Conservation (phyloP, 2,113 vertebrate species). For the Marcusenius ussheri region DNA sequence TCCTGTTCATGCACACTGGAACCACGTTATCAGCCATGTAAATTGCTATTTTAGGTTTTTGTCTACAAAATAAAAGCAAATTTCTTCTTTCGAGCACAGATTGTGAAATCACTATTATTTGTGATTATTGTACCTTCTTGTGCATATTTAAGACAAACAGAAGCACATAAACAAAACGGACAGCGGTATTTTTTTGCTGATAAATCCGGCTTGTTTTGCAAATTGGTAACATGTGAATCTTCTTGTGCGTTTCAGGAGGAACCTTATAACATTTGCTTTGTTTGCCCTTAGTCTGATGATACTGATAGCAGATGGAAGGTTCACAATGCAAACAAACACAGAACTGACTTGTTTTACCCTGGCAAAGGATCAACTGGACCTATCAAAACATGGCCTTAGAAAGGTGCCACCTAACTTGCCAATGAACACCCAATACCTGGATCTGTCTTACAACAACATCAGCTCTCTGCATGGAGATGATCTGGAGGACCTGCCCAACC, state of each 20-base stretch:
- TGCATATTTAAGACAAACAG: background rate
- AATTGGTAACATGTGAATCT: background rate
- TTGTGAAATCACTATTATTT: background rate
- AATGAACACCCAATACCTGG: constrained; percentile 38
- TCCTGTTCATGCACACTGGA: background rate
- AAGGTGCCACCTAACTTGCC: constrained; percentile 39
- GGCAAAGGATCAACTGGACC: constrained; percentile 18
- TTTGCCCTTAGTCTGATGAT: background rate
- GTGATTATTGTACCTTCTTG: background rate
- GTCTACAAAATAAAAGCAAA: background rate
- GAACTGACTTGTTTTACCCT: background rate
- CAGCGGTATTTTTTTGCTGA: background rate
- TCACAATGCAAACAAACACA: background rate
- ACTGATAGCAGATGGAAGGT: background rate
- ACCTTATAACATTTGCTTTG: no score
- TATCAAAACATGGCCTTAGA: constrained; percentile 36
- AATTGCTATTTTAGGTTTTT: background rate
- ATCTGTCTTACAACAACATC: constrained; percentile 51
- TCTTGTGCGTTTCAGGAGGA: constrained; percentile 5
- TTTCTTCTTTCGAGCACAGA: background rate
- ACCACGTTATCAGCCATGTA: background rate
- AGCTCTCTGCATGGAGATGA: constrained; percentile 15
- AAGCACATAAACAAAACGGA: background rate
- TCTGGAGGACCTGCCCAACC: constrained; percentile 30
- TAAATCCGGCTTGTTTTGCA: background rate